Conservation (phyloP, 2,797 vertebrate genomes). For the Acanthiza pusilla region DNA sequence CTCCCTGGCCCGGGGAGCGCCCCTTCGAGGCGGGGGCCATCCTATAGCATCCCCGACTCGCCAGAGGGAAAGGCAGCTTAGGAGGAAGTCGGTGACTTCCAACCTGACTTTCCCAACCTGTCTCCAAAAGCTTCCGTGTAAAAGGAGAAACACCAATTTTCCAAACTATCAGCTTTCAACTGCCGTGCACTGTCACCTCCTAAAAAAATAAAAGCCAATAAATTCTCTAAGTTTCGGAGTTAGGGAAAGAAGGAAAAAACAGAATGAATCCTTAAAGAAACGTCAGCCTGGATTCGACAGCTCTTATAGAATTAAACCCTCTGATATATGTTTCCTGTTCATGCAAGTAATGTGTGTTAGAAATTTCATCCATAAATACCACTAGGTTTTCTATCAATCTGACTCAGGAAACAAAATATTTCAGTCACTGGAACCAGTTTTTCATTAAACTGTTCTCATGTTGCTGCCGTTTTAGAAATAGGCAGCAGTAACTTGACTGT, state of each 20-base stretch:
- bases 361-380: conserved; percentile 10
- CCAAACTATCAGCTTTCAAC: neutral
- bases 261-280: neutral
- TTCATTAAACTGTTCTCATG: conserved; percentile 7
- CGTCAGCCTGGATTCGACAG: neutral
- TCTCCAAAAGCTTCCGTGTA: neutral
- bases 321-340: neutral
- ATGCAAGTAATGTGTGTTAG: neutral
- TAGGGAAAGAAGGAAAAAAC: neutral
- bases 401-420: conserved; percentile 27
- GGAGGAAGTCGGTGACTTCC: neutral
- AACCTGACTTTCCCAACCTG: neutral
- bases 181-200: neutral
- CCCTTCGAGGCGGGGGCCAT: fast-evolving
- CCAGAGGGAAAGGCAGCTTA: neutral
- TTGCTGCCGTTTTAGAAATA: conserved; percentile 10
- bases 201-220: neutral
- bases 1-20: neutral
- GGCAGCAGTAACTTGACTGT: neutral
- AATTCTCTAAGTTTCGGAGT: neutral
- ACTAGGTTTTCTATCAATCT: neutral
- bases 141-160: neutral
- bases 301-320: neutral
- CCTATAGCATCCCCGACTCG: too few species aligned
- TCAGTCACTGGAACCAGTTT: neutral